These are phyloP conservation scores for Drosophila novamexicana DNA, from an alignment of 1,140 invertebrate genomes.

Conservation along the genomic window DNA sequence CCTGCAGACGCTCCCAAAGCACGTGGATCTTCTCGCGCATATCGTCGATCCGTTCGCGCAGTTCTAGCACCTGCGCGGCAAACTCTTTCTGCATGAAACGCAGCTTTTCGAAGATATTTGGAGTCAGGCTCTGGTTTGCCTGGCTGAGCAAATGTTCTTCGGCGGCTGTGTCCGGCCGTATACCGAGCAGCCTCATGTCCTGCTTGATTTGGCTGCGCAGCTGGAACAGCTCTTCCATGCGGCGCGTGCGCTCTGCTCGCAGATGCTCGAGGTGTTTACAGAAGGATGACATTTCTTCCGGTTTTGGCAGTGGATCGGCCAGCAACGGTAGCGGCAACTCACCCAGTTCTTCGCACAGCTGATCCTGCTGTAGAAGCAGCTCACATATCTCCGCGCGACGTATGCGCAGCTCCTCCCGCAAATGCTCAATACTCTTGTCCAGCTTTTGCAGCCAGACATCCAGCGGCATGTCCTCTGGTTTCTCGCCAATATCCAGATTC, in stretches of 20 bases:
- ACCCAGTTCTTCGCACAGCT: constrained; percentile 64
- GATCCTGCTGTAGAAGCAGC: constrained; percentile 61
- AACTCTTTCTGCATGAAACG: constrained; percentile 35
- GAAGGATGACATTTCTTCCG: constrained; percentile 56
- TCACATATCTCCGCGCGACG: constrained; percentile 57
- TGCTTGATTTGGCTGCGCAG: constrained; percentile 56
- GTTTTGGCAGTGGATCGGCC: constrained; percentile 58
- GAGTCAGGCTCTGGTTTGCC: constrained; percentile 57
- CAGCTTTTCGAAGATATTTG: constrained; percentile 47
- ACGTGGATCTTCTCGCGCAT: constrained; percentile 85
- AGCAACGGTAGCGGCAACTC: constrained; percentile 46
- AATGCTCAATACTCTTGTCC: constrained; percentile 48
- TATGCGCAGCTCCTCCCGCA: constrained; percentile 53
- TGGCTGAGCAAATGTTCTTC: constrained; percentile 55
- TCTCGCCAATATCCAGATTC: constrained; percentile 21
- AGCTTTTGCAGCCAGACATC: constrained; percentile 45
- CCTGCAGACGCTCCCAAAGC: constrained; percentile 87
- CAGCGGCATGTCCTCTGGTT: constrained; percentile 47
- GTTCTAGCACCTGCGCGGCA: constrained; percentile 64
- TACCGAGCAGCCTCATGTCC: constrained; percentile 51
- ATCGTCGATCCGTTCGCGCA: constrained; percentile 83
- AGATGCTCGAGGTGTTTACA: constrained; percentile 47
- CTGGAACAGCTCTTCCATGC: constrained; percentile 47
- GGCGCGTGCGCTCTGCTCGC: constrained; percentile 18
- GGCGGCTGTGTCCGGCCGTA: constrained; percentile 29